phyloP scores from a whole-genome alignment of 2,888 invertebrate genomes.

The Apamea monoglypha region DNA sequence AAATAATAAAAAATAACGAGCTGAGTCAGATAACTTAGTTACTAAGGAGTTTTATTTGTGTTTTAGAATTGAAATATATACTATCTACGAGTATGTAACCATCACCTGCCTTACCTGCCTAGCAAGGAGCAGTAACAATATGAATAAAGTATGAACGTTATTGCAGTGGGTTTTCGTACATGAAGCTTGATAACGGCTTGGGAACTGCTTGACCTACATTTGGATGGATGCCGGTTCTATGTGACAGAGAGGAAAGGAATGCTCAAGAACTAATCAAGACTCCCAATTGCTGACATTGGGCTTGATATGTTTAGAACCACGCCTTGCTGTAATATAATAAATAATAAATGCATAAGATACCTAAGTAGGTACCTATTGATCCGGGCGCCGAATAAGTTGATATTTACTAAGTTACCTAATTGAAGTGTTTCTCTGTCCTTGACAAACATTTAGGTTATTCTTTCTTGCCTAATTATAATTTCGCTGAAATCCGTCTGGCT shows the following conservation, averaged over 20 bases:
- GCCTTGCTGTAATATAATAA: background rate
- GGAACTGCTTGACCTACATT: background rate
- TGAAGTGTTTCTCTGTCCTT: constrained; percentile 27
- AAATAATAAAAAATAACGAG: background rate
- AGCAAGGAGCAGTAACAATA: background rate
- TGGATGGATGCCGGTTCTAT: background rate
- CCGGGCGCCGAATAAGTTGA: background rate
- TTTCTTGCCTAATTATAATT: constrained; percentile 17
- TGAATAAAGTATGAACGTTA: background rate
- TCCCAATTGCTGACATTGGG: background rate
- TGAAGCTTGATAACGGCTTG: background rate
- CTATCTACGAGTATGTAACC: background rate
- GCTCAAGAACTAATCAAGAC: background rate
- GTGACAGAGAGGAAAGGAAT: background rate
- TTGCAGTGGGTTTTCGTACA: background rate
- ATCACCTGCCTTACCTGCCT: background rate
- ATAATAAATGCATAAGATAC: background rate
- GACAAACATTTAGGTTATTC: constrained; percentile 24
- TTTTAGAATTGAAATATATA: background rate
- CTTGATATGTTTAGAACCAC: background rate
- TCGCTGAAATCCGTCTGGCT: constrained; percentile 33
- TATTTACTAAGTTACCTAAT: background rate
- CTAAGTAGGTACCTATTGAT: background rate
- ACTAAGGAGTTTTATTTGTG: background rate
- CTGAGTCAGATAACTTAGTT: background rate